Base-by-base conservation (phyloP, 2,797 vertebrate genomes). In the Hemibagrus guttatus region DNA sequence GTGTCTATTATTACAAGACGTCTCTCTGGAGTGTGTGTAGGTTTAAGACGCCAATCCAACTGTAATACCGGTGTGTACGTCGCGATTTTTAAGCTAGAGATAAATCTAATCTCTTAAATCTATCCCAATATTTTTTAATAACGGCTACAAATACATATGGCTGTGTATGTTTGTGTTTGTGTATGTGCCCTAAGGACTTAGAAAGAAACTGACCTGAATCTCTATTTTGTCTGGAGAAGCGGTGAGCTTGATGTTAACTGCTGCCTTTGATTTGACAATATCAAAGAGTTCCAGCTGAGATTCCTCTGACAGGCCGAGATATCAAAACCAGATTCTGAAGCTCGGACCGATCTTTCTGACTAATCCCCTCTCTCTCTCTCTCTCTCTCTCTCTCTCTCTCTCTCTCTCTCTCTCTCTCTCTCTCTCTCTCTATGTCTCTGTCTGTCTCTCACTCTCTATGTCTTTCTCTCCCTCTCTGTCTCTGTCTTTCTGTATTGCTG, bases 221-320 rank as follows among this genome's bases (percentile, higher is more conserved):
- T 86, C 35, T 82, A 64, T 91, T 90, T 85, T 81, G 87, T 87
- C 35, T 28, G 66, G 82, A 85, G 84, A 92, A 91, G 90, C 89
- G 81, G 81, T 89, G 84, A 82, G 87, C 87, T 86, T 84, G 88
- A 91, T 90, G 90, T 92, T 90, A 90, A 89, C 90, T 91, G 91
- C 87, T 89, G 80, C 88, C 92, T 95, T 94, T 94, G 94, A 94
- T 93, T 95, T 93, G 91, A 92, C 91, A 90, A 90, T 92, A 95
- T 95, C 93, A 94, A 94, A 94, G 92, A 85, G 87, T 88, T 92
- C 87, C 87, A 88, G 91, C 91, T 92, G 93, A 93, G 93, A 93
- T 91, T 84, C 76, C 84, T 91, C 93, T 92, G 92, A 93, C 91
- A 93, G 92, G 92, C 84, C 84, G 85, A 49, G 91, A 92, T 93